Percentiles rank a stretch among this genome's conserved stretches.
These are phyloP conservation scores for Nyctibius bracteatus DNA, from an alignment of 2,113 vertebrate genomes.

Conservation along the genomic window DNA sequence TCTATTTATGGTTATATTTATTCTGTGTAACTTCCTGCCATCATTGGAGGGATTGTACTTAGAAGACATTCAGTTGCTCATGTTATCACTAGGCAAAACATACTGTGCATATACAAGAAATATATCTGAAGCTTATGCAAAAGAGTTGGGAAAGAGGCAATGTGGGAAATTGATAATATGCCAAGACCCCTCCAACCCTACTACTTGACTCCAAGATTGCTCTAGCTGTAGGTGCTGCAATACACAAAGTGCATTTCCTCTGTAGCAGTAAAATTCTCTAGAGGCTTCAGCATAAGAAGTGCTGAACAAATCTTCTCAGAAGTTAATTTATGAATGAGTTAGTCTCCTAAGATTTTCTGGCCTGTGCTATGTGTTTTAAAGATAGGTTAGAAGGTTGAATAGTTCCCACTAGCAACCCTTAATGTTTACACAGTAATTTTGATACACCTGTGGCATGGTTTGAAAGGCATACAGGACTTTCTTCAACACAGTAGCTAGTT, in stretches of 20 bases:
- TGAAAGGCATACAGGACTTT: background rate
- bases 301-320: background rate
- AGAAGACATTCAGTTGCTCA: background rate
- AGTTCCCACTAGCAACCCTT: background rate
- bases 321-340: background rate
- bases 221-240: background rate
- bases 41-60: background rate
- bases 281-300: background rate
- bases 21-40: background rate
- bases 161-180: background rate
- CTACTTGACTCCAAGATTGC: background rate
- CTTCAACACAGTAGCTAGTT: background rate
- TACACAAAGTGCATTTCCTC: background rate
- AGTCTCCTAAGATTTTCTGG: background rate
- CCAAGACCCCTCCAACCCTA: background rate
- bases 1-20: background rate
- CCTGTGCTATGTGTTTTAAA: background rate
- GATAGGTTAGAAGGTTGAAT: background rate
- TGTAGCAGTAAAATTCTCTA: background rate
- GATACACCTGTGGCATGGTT: background rate
- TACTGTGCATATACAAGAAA: background rate
- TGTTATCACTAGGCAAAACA: background rate
- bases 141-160: background rate
- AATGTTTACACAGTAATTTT: background rate
- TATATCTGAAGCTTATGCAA: background rate